Evolutionary conservation across 1,140 invertebrate species (phyloP).

Genomic region (Schlechtendalia chinensis): DNA sequence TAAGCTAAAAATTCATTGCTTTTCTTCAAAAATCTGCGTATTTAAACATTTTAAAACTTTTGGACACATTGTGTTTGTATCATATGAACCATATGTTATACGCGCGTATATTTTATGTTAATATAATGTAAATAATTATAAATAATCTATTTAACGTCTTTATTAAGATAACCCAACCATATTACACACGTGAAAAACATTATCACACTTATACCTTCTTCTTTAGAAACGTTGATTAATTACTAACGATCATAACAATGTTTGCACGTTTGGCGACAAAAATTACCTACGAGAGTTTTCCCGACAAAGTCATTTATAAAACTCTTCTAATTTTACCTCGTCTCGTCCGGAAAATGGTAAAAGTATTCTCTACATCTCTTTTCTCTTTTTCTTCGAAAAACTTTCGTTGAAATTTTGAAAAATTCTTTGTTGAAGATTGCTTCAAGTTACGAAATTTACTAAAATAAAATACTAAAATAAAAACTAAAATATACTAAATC

Average conservation of each 20-base stretch:
- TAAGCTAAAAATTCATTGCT: no score
- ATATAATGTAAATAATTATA: neutral
- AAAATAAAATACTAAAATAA: no score
- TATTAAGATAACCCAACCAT: neutral
- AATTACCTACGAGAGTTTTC: neutral
- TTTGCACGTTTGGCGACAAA: neutral
- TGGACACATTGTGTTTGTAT: no score
- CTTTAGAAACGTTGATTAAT: neutral
- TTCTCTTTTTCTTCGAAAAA: neutral
- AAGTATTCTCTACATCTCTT: neutral
- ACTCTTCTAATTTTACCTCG: no score
- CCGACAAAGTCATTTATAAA: neutral
- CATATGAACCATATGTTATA: no score
- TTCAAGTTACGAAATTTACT: no score
- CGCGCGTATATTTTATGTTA: no score
- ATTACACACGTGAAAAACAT: neutral
- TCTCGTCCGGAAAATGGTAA: no score
- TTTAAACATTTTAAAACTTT: no score
- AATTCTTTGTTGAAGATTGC: no score
- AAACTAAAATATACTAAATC: neutral
- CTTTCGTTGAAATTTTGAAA: no score
- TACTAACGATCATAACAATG: neutral
- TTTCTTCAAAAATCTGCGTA: no score
- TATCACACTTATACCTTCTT: neutral
- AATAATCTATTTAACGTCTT: neutral